These are phyloP conservation scores for Hippocampus barbouri DNA, from an alignment of 2,113 vertebrate species.

Conservation along the genomic window DNA sequence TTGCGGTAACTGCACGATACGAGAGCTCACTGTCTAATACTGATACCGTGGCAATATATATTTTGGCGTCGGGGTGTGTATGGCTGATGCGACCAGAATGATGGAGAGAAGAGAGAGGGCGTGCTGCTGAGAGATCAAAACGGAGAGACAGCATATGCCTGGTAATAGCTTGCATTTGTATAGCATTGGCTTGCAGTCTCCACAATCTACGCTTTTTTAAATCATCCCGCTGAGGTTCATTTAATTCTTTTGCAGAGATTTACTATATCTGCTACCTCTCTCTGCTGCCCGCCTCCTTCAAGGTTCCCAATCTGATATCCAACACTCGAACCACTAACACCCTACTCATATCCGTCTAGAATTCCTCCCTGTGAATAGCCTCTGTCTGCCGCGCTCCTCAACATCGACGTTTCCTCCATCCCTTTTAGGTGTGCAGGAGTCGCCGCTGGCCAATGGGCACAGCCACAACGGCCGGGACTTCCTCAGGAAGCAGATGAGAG, in stretches of 20 bases:
- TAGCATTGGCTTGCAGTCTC: constrained; percentile 51
- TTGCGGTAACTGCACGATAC: constrained; percentile 74
- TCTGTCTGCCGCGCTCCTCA: constrained; percentile 9
- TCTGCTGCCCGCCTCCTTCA: constrained; percentile 2
- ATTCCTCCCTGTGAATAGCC: constrained; percentile 4
- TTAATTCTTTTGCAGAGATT: constrained; percentile 29
- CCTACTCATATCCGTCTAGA: neutral
- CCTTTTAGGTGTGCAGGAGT: constrained; percentile 86
- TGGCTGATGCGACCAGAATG: constrained; percentile 39
- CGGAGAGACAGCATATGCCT: constrained; percentile 36
- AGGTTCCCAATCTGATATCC: neutral
- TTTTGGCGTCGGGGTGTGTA: constrained; percentile 50
- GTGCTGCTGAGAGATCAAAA: constrained; percentile 55
- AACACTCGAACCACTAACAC: constrained; percentile 12
- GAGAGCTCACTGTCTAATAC: constrained; percentile 69
- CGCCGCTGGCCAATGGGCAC: constrained; percentile 93
- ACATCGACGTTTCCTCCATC: constrained; percentile 7
- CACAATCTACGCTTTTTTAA: constrained; percentile 47
- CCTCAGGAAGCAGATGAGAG: constrained; percentile 98
- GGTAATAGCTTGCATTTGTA: constrained; percentile 65
- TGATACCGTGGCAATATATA: constrained; percentile 62
- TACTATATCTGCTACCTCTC: constrained; percentile 20
- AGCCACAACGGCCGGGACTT: constrained; percentile 93
- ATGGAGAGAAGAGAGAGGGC: constrained; percentile 39
- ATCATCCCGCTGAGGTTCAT: constrained; percentile 45